Evolutionary conservation across 2,888 invertebrate genomes (phyloP).

Genomic region (Xestia sexstrigata): DNA sequence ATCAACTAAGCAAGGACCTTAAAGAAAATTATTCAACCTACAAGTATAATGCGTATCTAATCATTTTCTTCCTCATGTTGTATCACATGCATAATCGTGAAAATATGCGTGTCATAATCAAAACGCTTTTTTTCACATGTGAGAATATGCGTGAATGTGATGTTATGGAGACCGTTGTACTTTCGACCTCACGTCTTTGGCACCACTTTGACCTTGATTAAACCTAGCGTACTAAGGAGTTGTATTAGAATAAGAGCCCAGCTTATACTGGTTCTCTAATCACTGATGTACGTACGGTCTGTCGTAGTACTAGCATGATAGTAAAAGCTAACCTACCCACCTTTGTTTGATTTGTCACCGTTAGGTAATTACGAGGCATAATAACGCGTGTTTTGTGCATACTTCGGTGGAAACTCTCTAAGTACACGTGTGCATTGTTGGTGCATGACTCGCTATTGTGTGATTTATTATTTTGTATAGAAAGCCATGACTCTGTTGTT

Average conservation of each 20-base stretch:
- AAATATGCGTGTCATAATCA: too few relatives aligned
- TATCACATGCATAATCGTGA: too few relatives aligned
- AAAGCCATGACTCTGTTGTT: slow-evolving; percentile 2
- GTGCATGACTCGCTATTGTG: slow-evolving; percentile 22
- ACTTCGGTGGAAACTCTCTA: slow-evolving; percentile 46
- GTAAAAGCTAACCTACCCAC: slow-evolving; percentile 29
- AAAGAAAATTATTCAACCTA: background rate
- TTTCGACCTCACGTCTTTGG: background rate
- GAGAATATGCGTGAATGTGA: slow-evolving; percentile 17
- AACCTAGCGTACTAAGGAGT: background rate
- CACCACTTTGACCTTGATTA: background rate
- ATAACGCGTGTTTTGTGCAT: slow-evolving; percentile 38
- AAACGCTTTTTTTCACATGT: background rate
- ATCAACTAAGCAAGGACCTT: background rate
- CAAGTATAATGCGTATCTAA: background rate
- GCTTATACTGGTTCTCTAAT: background rate
- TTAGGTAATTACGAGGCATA: slow-evolving; percentile 51
- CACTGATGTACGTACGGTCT: background rate
- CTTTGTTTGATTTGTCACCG: slow-evolving; percentile 50
- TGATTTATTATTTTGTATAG: slow-evolving; percentile 40
- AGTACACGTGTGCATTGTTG: slow-evolving; percentile 42
- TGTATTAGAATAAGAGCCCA: background rate
- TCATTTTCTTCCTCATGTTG: slow-evolving; percentile 4
- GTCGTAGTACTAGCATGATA: slow-evolving; percentile 14
- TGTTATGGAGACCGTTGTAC: background rate